Base-by-base conservation (phyloP, 2,113 vertebrate genomes). In the Alosa alosa region DNA sequence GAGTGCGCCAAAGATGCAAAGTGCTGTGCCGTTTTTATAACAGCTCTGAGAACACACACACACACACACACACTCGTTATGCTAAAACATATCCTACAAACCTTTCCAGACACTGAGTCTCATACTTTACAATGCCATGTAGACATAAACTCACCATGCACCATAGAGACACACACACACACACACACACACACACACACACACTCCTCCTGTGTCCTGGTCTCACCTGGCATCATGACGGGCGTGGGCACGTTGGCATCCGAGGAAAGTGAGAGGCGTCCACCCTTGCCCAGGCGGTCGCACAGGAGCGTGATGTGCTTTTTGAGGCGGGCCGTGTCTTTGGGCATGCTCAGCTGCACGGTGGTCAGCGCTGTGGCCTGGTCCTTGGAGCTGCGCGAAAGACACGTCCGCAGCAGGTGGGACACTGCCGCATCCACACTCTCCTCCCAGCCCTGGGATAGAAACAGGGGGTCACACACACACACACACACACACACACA, bases 371-470 rank as follows among this genome's bases (percentile, higher is more conserved):
- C 96, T 68, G 97, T 88, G 31, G 96, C 96, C 93, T 99, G 98
- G 78, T 99, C 98, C 91, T 97, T 99, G 5, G 97, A 94, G 88
- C 96, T 99, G 90, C 96, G 97, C 0, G 98, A 98, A 25, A 99
- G 93, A 91, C 98, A 99, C 47, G 95, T 98, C 88, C 96, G 96
- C 91, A 99, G 88, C 41, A 99, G 96, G 90, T 97, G 97, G 84
- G 97, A 96, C 64, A 99, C 86, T 0, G 97, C 96, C 0, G 97
- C 96, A 82, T 99, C 97, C 84, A 97, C 98, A 6, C 95, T 96
- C 94, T 99, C 98, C 94, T 99, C 98, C 98, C 98, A 99, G 25
- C 98, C 98, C 98, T 99, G 88, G 13, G 18, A 31, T 31, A 31
- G 31, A 31, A 31, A 31, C 31, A 31, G 31, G 31, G 31, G 31